Base-by-base conservation (phyloP, 2,797 vertebrate genomes). In the Tangara arthus region DNA sequence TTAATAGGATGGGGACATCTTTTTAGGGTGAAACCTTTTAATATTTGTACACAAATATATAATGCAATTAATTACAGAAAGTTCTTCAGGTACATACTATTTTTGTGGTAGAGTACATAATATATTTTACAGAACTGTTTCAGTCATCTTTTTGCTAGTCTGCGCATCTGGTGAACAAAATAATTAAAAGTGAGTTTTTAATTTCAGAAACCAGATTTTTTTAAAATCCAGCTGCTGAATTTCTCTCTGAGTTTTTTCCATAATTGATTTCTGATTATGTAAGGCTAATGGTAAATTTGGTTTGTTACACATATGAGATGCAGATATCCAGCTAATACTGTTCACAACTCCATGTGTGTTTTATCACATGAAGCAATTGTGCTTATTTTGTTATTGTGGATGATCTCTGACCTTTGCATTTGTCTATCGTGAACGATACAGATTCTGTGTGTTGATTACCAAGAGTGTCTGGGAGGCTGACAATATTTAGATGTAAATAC, bases 81-180 rank as follows among this genome's bases (percentile, higher is more conserved):
- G 42, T 78, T 75, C 8, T 87, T 83, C 35, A 86, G 27, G 32
- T 57, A 78, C 53, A 9, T 75, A 26, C 13, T 65, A 1, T 39
- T 82, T 93, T 53, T 93, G 23, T 61, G 32, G 24, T 13, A 55
- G 34, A 68, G 2, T 42, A 28, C 20, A 23, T n/a, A 94, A 53
- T 41, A 21, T 18, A 22, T 78, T 80, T 82, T 71, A 82, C 44
- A 90, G 70, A 91, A 93, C 80, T 81, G 26, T 93, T 96, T 92
- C 42, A 82, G 34, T 79, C 39, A 82, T 85, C 50, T 65, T 93
- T 81, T 94, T 96, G 53, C 32, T 41, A 91, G 49, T 91, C 63
- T 95, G 87, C 93, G 35, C 75, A 94, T 93, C 90, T 93, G 90
- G 47, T 93, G 87, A 96, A 82, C 81, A 95, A 93, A 96, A 89